Percentiles rank a stretch among this genome's conserved stretches.
Conservation (phyloP, 1,140 invertebrate species). For the Leptinotarsa texana region DNA sequence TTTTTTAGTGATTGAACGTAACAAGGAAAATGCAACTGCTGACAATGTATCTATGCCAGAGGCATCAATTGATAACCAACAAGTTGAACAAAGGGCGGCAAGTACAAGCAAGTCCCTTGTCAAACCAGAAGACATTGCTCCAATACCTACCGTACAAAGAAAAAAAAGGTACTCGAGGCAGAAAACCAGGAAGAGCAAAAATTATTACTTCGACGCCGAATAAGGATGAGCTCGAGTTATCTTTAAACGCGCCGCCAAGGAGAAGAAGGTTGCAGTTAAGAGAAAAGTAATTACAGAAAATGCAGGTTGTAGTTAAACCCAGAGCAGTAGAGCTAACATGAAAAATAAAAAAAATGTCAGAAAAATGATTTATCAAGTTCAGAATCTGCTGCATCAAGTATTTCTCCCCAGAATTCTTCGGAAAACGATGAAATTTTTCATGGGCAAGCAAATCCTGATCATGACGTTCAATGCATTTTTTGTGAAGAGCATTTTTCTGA, state of each 20-base stretch:
- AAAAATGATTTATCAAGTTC: background rate
- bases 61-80: background rate
- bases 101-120: background rate
- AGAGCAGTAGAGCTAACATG: background rate
- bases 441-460: background rate
- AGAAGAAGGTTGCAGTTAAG: background rate
- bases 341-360: background rate
- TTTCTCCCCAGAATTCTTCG: background rate
- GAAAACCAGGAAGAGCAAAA: slow-evolving; percentile 28
- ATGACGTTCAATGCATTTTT: background rate
- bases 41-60: background rate
- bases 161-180: slow-evolving; percentile 22
- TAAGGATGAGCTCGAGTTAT: slow-evolving; percentile 9
- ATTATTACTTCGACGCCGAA: slow-evolving; percentile 27
- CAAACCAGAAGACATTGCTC: slow-evolving; percentile 14
- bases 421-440: background rate
- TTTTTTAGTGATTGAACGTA: slow-evolving; percentile 27
- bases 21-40: background rate
- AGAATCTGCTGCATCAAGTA: background rate
- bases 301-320: background rate
- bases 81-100: background rate
- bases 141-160: slow-evolving; percentile 8
- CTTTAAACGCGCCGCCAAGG: background rate
- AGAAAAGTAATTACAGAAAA: background rate
- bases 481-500: slow-evolving; percentile 18